Base-by-base conservation (phyloP, 2,888 invertebrate species). In the Syritta pipiens region DNA sequence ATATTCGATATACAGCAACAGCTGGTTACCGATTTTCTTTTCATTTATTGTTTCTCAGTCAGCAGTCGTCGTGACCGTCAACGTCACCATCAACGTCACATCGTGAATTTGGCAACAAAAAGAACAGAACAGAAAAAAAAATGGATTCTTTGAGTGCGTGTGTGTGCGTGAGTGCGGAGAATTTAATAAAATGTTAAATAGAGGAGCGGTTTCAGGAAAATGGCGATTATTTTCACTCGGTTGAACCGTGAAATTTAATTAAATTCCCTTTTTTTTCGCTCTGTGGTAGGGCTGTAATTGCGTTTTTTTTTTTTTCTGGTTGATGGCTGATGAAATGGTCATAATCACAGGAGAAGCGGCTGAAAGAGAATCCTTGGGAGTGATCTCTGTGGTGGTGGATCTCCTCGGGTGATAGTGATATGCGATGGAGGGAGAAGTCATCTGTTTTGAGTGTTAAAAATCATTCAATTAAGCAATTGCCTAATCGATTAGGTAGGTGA, bases 131-230 rank as follows among this genome's bases (percentile, higher is more conserved):
- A n/a, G n/a, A n/a, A n/a, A n/a, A n/a, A n/a, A n/a, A n/a, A n/a
- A n/a, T n/a, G n/a, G 35, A 48, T 32, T 59, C 40, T 49, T 51
- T 69, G n/a, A n/a, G n/a, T n/a, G n/a, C 59, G 42, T 59, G 12
- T 49, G 51, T 51, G 35, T 55, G 53, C 62, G 71, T 71, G 60
- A 62, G 71, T 62, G 71, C 14, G 60, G 44, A 28, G 51, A 71
- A 63, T 71, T 71, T 76, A 69, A 69, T 71, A 76, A 63, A 76
- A 76, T 76, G 46, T 75, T 60, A 68, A n/a, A 74, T 53, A 60
- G 32, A 68, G 55, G 60, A 75, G 60, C 53, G 53, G 55, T 35
- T 75, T 19, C 40, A 37, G 60, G 40, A 62, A 57, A 63, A 71
- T 71, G 53, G 35, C 53, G 53, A 71, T 71, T 71, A 62, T 53